phyloP scores from a whole-genome alignment of 37 sponge, comb jelly and placozoan species.

The Mnemiopsis leidyi region DNA sequence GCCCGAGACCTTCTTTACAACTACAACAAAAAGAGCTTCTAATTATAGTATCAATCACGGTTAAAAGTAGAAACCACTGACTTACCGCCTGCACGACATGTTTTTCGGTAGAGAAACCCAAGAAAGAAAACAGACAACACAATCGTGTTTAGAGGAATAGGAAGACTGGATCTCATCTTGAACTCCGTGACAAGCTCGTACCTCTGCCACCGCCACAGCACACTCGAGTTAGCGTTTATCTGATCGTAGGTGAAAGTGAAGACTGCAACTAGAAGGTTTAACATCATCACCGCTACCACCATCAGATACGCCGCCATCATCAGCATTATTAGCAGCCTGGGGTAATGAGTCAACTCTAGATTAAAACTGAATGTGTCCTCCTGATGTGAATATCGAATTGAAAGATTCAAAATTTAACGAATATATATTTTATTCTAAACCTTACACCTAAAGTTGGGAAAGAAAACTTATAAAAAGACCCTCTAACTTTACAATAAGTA shows the following conservation, averaged over 20 bases:
- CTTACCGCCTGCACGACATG: background rate
- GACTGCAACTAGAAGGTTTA: conserved; percentile 8
- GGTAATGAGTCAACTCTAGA: background rate
- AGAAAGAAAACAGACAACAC: background rate
- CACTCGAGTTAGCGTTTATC: background rate
- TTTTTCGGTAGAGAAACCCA: background rate
- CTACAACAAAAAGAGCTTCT: no score
- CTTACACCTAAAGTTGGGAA: no score
- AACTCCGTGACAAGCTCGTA: conserved; percentile 5
- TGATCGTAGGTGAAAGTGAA: conserved; percentile 38
- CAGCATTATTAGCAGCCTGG: background rate
- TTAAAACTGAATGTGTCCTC: no score
- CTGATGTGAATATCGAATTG: no score
- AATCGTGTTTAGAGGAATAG: background rate
- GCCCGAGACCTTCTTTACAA: no score
- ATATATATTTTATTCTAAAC: no score
- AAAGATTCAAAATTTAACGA: background rate
- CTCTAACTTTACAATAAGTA: no score
- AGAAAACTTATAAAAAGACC: no score
- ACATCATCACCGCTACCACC: conserved; percentile 33
- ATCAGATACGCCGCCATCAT: conserved; percentile 3
- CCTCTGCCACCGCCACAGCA: conserved; percentile 1
- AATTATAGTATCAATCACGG: no score
- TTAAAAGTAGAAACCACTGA: no score
- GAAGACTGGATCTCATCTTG: background rate